A percentile compares a stretch with the other conserved stretches of the same genome.
Evolutionary conservation across 2,888 invertebrate species (phyloP).

Genomic region (Mythimna impura): DNA sequence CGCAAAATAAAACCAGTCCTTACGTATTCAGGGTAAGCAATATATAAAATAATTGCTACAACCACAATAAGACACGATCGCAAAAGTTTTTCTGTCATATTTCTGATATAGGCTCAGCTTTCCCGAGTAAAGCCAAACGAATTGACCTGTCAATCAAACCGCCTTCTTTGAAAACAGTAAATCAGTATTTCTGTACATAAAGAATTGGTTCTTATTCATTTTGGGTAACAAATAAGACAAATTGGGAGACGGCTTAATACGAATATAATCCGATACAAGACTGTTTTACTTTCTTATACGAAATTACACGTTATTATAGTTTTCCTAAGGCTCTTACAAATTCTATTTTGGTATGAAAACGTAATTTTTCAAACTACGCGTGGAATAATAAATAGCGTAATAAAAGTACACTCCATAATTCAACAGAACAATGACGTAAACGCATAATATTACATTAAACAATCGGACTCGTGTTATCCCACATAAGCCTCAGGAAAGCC

Average conservation of each 20-base stretch:
- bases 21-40: constrained; percentile 11
- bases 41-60: constrained; percentile 32
- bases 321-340: neutral
- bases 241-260: constrained; percentile 32
- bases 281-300: constrained; percentile 6
- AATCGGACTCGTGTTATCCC: constrained; percentile 33
- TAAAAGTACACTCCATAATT: constrained; percentile 6
- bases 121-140: constrained; percentile 42
- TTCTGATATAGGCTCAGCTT: constrained; percentile 53
- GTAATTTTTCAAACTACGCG: neutral
- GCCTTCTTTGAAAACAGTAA: constrained; percentile 49
- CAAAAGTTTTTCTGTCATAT: constrained; percentile 49
- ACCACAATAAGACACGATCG: constrained; percentile 36
- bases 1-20: neutral
- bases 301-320: constrained; percentile 8
- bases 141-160: constrained; percentile 66
- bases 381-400: neutral
- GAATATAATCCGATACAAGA: constrained; percentile 24
- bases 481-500: constrained; percentile 43
- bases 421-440: constrained; percentile 18
- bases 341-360: neutral
- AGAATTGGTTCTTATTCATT: constrained; percentile 57
- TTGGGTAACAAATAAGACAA: constrained; percentile 35
- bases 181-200: constrained; percentile 53
- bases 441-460: constrained; percentile 39